A percentile compares a stretch with the other conserved stretches of the same genome.
Evolutionary conservation across 2,888 invertebrate genomes (phyloP).

Genomic region (Drosophila algonquin): DNA sequence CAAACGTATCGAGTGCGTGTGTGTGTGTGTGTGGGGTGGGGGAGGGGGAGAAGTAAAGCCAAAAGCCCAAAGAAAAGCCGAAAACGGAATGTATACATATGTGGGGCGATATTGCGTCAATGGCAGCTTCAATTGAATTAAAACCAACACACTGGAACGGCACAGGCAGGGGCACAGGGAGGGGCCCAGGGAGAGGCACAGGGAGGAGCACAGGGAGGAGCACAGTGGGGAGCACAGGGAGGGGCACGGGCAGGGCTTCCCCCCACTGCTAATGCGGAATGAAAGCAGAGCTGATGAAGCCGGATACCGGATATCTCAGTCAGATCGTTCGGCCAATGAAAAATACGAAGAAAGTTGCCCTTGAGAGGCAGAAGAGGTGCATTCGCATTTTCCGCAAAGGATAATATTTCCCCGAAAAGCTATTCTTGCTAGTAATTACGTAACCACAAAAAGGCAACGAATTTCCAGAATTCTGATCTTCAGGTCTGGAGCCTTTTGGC

Average conservation of each 20-base stretch:
- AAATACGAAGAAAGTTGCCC: too few species aligned
- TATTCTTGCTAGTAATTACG: too few species aligned
- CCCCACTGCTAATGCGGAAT: not conserved
- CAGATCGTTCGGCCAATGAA: not conserved
- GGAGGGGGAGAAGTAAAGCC: not conserved
- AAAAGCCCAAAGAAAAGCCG: conserved; percentile 1
- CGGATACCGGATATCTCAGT: not conserved
- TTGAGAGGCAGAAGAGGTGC: too few species aligned
- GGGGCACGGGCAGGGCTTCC: not conserved
- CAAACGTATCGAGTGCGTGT: conserved; percentile 17
- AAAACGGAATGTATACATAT: not conserved
- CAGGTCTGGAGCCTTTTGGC: too few species aligned
- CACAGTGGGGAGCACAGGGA: too few species aligned
- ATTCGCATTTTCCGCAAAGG: too few species aligned
- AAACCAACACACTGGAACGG: not conserved
- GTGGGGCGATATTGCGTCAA: not conserved
- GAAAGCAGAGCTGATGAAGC: not conserved
- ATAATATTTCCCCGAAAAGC: too few species aligned
- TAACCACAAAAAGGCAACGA: not conserved
- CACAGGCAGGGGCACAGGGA: too few species aligned
- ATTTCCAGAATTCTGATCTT: not conserved
- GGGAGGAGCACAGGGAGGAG: too few species aligned
- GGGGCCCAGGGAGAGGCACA: too few species aligned
- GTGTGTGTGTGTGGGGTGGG: not conserved
- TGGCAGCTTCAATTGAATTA: not conserved